Base-by-base conservation (phyloP, 2,797 vertebrate species). In the Tenualosa ilisha region DNA sequence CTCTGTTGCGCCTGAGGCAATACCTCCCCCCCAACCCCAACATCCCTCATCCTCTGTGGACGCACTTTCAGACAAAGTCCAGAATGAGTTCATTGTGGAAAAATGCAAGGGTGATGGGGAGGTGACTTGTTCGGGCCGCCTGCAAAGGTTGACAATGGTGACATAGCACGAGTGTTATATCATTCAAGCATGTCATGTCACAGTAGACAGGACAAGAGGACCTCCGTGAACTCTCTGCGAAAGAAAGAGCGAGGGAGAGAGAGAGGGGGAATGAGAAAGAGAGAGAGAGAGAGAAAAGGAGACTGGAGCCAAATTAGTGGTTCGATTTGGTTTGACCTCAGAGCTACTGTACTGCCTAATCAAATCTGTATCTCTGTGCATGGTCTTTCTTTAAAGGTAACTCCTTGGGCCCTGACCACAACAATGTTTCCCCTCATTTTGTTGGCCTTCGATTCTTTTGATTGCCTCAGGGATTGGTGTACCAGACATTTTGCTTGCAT, bases 161-260 rank as follows among this genome's bases (percentile, higher is more conserved):
- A 75, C 68, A 15, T 75, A 75, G 68, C 68, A 43, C 68, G 15
- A 75, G 68, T 43, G 68, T 72, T 72, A 75, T 75, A 31, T 75
- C 68, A 75, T 75, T 5, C 46, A 15, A 20, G 31, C 15, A 40
- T 40, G 68, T 75, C 15, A 75, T 40, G 31, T 75, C 31, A 17
- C 31, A 31, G 68, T 40, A 75, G 68, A 75, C 37, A 75, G 68
- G 68, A 75, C 68, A 75, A 75, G 68, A 31, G 68, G 68, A 75
- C 68, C 68, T 75, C 31, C 31, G 15, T 40, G 31, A 75, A 75
- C 68, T 31, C 68, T 75, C 24, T 24, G 4, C 7, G 20, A n/a
- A 61, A n/a, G 59, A n/a, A 2, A 61, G 59, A 61, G 59, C 6
- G 59, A n/a, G 59, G 22, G 59, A 68, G 63, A 68, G n/a, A 68